Conservation (phyloP, 2,797 vertebrate genomes). For the Graptemys geographica region DNA sequence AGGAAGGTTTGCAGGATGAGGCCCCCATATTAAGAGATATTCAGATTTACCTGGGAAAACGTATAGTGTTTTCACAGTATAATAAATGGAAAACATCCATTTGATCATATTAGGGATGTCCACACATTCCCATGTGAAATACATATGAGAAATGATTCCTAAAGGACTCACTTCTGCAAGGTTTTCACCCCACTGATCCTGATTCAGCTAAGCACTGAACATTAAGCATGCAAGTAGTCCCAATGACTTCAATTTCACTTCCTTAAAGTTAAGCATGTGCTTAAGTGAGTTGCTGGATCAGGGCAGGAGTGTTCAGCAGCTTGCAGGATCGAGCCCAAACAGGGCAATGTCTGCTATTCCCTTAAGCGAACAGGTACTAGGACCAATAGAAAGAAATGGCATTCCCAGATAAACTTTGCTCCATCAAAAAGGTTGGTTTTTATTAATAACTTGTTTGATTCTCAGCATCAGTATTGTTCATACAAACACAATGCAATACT, state of each 20-base stretch:
- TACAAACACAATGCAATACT: conserved; percentile 32
- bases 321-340: conserved; percentile 63
- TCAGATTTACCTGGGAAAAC: not conserved
- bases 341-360: conserved; percentile 49
- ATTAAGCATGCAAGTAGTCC: conserved; percentile 24
- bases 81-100: conserved; percentile 46
- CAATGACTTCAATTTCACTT: conserved; percentile 54
- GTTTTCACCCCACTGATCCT: conserved; percentile 38
- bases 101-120: not conserved
- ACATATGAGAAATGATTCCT: not conserved
- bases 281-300: conserved; percentile 65
- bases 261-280: conserved; percentile 40
- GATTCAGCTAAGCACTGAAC: conserved; percentile 47
- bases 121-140: not conserved
- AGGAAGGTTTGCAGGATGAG: conserved; percentile 51
- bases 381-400: conserved; percentile 71
- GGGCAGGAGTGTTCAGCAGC: conserved; percentile 27
- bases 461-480: conserved; percentile 29
- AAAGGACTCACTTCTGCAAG: conserved; percentile 5
- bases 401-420: conserved; percentile 66
- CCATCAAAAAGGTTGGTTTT: conserved; percentile 41
- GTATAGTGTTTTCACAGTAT: conserved; percentile 15
- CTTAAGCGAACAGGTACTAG: conserved; percentile 68
- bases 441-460: conserved; percentile 35
- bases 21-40: conserved; percentile 61